Evolutionary conservation across 2,113 vertebrate genomes (phyloP).

Genomic region (Microtus oregoni): DNA sequence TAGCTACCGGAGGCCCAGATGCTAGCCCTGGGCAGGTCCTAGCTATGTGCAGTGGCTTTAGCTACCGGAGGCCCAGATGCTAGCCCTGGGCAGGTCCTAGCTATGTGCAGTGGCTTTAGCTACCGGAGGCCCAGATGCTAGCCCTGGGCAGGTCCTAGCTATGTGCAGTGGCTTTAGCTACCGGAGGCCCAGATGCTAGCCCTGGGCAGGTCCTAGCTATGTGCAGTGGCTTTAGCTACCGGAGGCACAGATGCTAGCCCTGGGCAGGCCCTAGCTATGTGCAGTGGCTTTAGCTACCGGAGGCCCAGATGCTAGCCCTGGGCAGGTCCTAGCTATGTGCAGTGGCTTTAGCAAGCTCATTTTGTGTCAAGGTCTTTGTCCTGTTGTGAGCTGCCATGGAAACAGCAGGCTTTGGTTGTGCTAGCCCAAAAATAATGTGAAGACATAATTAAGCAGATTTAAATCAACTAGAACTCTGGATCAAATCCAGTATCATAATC

Average conservation of each 20-base stretch:
- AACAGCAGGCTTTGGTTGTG: not conserved
- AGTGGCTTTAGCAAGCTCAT: not conserved
- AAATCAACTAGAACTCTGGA: slow-evolving; percentile 12
- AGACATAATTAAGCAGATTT: not conserved
- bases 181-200: not conserved
- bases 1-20: not conserved
- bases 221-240: not conserved
- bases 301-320: not conserved
- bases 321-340: not conserved
- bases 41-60: not conserved
- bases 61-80: not conserved
- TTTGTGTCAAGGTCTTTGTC: not conserved
- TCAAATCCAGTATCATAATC: not conserved
- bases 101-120: not conserved
- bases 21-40: not conserved
- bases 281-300: not conserved
- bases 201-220: not conserved
- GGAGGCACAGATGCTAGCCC: not conserved
- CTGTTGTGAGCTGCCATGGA: not conserved
- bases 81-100: not conserved
- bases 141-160: not conserved
- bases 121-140: not conserved
- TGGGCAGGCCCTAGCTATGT: not conserved
- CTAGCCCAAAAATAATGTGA: not conserved
- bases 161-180: not conserved